Evolutionary conservation across 1,140 invertebrate species (phyloP).

Genomic region (Zaprionus davidi): DNA sequence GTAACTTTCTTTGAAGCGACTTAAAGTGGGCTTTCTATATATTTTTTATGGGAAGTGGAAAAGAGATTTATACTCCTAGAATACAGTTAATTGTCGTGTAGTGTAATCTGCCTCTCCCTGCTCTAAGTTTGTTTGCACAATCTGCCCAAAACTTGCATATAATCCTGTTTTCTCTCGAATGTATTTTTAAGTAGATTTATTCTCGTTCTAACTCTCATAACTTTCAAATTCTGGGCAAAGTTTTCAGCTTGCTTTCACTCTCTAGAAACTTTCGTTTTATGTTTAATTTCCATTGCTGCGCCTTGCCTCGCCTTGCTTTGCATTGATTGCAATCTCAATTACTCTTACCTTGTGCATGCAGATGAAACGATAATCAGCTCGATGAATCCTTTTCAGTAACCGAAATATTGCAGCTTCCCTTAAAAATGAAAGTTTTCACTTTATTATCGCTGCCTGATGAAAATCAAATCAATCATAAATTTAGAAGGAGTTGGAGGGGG

Average conservation of each 20-base stretch:
- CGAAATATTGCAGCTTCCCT: neutral
- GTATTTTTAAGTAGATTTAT: neutral
- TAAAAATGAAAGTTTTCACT: constrained; percentile 3
- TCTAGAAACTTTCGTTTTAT: neutral
- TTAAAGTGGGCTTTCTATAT: neutral
- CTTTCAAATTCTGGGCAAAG: neutral
- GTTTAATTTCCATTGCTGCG: neutral
- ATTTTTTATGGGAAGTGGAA: too few species aligned
- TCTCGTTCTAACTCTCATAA: neutral
- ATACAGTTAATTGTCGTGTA: too few species aligned
- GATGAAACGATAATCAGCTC: neutral
- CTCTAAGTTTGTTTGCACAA: neutral
- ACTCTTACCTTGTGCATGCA: neutral
- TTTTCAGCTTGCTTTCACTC: constrained; percentile 3
- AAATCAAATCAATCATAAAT: constrained; percentile 35
- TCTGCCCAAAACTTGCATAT: neutral
- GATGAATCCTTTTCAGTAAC: neutral
- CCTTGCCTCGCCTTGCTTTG: neutral
- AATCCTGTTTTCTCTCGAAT: neutral
- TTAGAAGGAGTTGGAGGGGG: neutral
- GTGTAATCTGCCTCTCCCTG: too few species aligned
- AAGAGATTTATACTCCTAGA: too few species aligned
- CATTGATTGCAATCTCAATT: neutral
- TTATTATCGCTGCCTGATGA: neutral
- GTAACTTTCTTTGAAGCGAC: neutral